These are phyloP conservation scores for Cephalopterus ornatus DNA, from an alignment of 2,113 vertebrate species.

Conservation along the genomic window DNA sequence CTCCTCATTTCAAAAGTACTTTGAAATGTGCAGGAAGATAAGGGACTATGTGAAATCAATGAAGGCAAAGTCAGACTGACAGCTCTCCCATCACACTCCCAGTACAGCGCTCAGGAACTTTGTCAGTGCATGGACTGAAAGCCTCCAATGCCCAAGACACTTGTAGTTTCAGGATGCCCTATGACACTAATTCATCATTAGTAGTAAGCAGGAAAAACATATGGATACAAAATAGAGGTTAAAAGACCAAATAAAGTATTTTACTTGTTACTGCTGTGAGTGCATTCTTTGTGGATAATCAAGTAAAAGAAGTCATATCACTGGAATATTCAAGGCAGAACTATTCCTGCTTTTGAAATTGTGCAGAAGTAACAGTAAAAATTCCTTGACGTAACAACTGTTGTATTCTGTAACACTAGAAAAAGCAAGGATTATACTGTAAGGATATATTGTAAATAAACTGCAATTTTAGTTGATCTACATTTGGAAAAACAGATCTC, in stretches of 20 bases:
- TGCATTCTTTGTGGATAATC: not conserved
- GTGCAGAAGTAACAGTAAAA: not conserved
- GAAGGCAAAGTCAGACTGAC: not conserved
- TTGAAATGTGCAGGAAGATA: not conserved
- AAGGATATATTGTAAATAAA: not conserved
- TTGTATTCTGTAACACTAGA: not conserved
- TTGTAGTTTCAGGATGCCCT: not conserved
- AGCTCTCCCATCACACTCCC: fast-evolving
- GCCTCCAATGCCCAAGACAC: not conserved
- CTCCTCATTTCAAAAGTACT: not conserved
- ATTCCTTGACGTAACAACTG: not conserved
- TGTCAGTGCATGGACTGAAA: not conserved
- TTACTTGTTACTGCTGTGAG: not conserved
- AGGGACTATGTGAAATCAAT: not conserved
- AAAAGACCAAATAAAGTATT: not conserved
- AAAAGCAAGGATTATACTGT: not conserved
- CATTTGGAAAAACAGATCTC: not conserved
- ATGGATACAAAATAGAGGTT: not conserved
- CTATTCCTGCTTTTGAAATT: not conserved
- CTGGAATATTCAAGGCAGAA: not conserved
- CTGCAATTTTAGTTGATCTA: not conserved
- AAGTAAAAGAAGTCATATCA: not conserved
- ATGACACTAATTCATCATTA: not conserved
- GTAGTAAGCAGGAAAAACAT: not conserved
- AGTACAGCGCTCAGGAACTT: fast-evolving